Base-by-base conservation (phyloP, 2,797 vertebrate species). In the Lepus townsendii region DNA sequence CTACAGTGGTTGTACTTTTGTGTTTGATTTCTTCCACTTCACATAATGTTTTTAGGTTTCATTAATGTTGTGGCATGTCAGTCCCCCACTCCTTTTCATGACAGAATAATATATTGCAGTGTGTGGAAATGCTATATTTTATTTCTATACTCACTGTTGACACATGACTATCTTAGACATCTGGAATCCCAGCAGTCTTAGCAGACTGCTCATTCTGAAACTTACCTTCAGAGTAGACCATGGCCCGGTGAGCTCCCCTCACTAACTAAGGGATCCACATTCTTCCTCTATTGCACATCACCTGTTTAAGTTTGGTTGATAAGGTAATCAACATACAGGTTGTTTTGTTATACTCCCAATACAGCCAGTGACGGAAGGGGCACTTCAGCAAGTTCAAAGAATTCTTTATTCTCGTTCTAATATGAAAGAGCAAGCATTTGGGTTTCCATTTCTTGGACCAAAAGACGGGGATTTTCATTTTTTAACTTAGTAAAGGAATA, bases 1-100 rank as follows among this genome's bases (percentile, higher is more conserved):
- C 4, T 8, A 0, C 9, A 42, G 3, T 19, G 32, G 42, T 2
- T 11, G 14, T 65, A 13, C 3, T 19, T 52, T 57, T 3, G 1
- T 6, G 3, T 30, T 16, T 42, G 5, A 11, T 20, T 77, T 22
- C n/a, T 27, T 27, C 87, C 26, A 26, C 19, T 7, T 8, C 12
- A 10, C 30, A 2, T 20, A 12, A 2, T 26, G 54, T 35, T 32
- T n/a, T 65, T 14, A 26, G n/a, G 66, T 13, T 30, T 50, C 57
- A 13, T 60, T 16, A 4, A 30, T 0, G 0, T 6, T 52, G 24
- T 54, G 38, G 17, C 30, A 27, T 65, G 19, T 68, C 47, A 30
- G 30, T 17, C 3, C 52, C 75, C 78, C 5, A 8, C 63, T 35
- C 13, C n/a, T 76, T 35, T 52, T 32, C 4, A 35, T 32, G 27